phyloP scores from a whole-genome alignment of 2,113 vertebrate genomes.

The Eira barbara region DNA sequence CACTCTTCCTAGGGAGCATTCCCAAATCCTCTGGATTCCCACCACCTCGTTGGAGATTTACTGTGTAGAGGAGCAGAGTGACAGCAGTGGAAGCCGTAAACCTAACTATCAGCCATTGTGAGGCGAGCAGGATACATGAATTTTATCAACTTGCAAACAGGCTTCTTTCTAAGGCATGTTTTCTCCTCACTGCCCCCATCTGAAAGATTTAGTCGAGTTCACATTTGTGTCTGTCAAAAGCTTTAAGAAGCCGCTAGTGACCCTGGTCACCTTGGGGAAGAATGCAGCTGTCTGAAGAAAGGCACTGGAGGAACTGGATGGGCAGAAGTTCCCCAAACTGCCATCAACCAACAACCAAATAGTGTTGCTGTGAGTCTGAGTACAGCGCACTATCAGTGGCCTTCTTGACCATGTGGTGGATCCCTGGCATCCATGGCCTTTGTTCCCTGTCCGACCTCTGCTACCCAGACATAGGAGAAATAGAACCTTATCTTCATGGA shows the following conservation, averaged over 20 bases:
- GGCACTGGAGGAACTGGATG: background rate
- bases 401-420: background rate
- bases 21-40: background rate
- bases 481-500: background rate
- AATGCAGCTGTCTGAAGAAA: background rate
- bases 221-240: background rate
- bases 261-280: background rate
- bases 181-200: background rate
- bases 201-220: background rate
- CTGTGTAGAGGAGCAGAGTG: background rate
- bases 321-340: background rate
- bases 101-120: background rate
- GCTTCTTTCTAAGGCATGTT: conserved; percentile 33
- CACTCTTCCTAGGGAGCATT: background rate
- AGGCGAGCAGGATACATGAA: background rate
- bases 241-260: background rate
- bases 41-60: background rate
- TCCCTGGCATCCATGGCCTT: background rate
- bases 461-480: background rate
- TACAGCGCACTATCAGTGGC: background rate
- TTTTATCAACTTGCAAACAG: conserved; percentile 26
- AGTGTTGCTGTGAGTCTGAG: background rate
- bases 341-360: background rate
- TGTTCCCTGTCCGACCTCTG: background rate
- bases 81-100: background rate